Base-by-base conservation (phyloP, 92 coral and sea anemone genomes). In the Palythoa grandis region DNA sequence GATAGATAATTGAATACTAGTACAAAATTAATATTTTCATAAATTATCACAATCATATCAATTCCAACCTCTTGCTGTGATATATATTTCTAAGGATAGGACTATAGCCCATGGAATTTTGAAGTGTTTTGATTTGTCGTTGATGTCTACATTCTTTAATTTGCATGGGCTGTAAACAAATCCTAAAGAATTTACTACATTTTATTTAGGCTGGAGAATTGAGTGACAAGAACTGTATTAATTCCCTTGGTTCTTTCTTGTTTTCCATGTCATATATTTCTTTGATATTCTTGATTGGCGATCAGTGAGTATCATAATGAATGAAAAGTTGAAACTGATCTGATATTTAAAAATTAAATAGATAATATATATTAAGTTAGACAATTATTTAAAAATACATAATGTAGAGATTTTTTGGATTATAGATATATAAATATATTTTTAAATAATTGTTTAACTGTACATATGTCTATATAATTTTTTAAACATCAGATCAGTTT, bases 181-280 rank as follows among this genome's bases (percentile, higher is more conserved):
- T 56, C 72, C 72, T 68, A 8, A 68, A 68, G 72, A 68, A 68
- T 68, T 68, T 20, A 13, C 72, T 68, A 56, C 72, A 68, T 23
- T 23, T 68, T 68, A 68, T 68, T 68, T 68, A 68, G 40, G 72
- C 72, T 68, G 72, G 72, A 68, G 72, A 68, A 11, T 56, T 56
- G 61, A 56, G 72, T 68, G 72, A 68, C 72, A 68, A 61, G 69
- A 61, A 61, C 69, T 61, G 69, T 61, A 61, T 17, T 57, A 57
- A 17, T 40, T 40, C 47, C 69, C 69, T 61, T 61, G 69, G 69
- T 61, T 61, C 69, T 61, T 61, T 61, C 23, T 19, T 61, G 69
- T 61, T 61, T 61, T 61, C 69, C 69, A 61, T 23, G 35, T 68
- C 40, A 68, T 68, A 24, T 68, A 68, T 68, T 68, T 68, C 40